Percentiles rank a stretch among this genome's conserved stretches.
Conservation (phyloP, 2,888 invertebrate genomes). For the Morpho deidamia region DNA sequence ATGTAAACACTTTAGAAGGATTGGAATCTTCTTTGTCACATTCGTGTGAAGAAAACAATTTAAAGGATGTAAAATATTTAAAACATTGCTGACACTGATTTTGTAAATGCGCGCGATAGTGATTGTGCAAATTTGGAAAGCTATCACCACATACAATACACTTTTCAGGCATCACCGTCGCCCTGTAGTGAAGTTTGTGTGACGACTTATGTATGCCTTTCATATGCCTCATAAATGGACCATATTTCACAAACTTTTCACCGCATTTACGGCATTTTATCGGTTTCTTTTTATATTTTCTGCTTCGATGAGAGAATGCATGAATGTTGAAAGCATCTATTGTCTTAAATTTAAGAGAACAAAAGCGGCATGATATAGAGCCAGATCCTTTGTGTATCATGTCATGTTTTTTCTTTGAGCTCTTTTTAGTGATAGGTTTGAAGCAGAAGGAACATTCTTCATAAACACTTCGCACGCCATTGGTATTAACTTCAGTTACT, state of each 20-base stretch:
- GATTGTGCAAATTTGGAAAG: slow-evolving; percentile 80
- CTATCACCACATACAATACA: slow-evolving; percentile 79
- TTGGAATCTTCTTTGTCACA: slow-evolving; percentile 59
- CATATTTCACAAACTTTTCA: slow-evolving; percentile 65
- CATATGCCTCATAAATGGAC: slow-evolving; percentile 67
- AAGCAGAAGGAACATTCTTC: slow-evolving; percentile 72
- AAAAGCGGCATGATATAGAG: slow-evolving; percentile 70
- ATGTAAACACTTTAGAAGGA: slow-evolving; percentile 55
- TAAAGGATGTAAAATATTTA: slow-evolving; percentile 64
- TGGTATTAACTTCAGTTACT: slow-evolving; percentile 29
- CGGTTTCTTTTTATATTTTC: slow-evolving; percentile 66
- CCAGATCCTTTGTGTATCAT: slow-evolving; percentile 61
- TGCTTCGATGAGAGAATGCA: slow-evolving; percentile 65
- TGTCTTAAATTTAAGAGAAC: slow-evolving; percentile 66
- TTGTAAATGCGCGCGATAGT: slow-evolving; percentile 78
- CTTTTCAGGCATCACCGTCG: slow-evolving; percentile 66
- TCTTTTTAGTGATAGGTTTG: slow-evolving; percentile 59
- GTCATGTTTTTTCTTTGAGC: slow-evolving; percentile 54
- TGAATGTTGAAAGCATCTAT: slow-evolving; percentile 71
- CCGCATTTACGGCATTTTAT: slow-evolving; percentile 63
- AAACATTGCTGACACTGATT: slow-evolving; percentile 72
- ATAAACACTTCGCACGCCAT: slow-evolving; percentile 39
- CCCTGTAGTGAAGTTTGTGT: slow-evolving; percentile 64
- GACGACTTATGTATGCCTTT: slow-evolving; percentile 52
- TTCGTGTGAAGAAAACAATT: slow-evolving; percentile 49